Conservation (phyloP, 2,797 vertebrate genomes). For the Cottoperca gobio region DNA sequence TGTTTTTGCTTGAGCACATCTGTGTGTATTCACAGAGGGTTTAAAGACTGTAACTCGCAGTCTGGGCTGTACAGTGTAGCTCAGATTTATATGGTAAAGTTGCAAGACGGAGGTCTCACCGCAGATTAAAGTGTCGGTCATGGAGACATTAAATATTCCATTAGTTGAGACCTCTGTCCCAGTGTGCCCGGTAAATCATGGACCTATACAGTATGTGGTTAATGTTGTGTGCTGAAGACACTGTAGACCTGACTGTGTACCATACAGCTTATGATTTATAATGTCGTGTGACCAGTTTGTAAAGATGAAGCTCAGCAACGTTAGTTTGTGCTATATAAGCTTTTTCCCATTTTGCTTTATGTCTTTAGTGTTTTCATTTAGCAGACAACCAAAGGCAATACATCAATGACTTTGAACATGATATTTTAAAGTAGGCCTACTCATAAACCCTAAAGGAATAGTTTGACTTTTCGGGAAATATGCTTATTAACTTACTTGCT, state of each 20-base stretch:
- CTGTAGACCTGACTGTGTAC: not conserved
- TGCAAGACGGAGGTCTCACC: slow-evolving; percentile 35
- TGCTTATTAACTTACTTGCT: not conserved
- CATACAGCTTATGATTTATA: slow-evolving; percentile 27
- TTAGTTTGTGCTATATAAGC: not conserved
- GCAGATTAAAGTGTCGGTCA: slow-evolving; percentile 63
- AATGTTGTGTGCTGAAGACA: slow-evolving; percentile 10
- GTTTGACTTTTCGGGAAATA: not conserved
- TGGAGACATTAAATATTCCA: slow-evolving; percentile 64
- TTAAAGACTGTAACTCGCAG: slow-evolving; percentile 41
- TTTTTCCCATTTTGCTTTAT: not conserved
- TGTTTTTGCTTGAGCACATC: not conserved
- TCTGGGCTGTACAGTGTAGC: not conserved
- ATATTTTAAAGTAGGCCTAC: not conserved
- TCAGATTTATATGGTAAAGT: slow-evolving; percentile 57
- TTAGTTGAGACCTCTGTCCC: slow-evolving; percentile 47
- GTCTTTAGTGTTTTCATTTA: not conserved
- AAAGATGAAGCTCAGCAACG: not conserved
- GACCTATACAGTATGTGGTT: not conserved
- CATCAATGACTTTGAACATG: not conserved
- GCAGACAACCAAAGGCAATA: not conserved
- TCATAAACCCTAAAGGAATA: not conserved
- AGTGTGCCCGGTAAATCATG: slow-evolving; percentile 47
- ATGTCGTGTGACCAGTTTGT: not conserved
- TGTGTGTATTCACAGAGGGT: not conserved